Conservation (phyloP, 2,797 vertebrate species). For the Sciaenops ocellatus region DNA sequence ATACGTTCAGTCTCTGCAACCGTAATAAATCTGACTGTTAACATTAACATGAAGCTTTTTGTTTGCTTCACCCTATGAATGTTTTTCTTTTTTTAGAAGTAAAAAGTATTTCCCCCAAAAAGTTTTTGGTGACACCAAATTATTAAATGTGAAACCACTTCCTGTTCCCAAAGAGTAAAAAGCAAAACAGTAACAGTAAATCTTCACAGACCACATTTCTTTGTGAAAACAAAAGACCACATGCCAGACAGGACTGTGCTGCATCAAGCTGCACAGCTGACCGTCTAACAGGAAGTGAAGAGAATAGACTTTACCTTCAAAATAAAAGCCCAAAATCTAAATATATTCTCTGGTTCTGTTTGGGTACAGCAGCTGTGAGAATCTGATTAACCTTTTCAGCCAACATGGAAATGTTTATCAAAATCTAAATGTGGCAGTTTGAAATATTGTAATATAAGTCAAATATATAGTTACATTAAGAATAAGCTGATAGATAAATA, state of each 20-base stretch:
- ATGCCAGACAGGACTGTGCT: slow-evolving; percentile 8
- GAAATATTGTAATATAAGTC: background rate
- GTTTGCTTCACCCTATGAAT: background rate
- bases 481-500: too few species aligned
- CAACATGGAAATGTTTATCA: background rate
- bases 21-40: too few species aligned
- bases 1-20: too few species aligned
- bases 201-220: background rate
- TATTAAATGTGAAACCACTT: background rate
- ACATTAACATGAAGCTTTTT: background rate
- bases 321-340: slow-evolving; percentile 41
- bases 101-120: background rate
- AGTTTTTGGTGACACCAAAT: background rate
- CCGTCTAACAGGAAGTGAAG: background rate
- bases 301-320: background rate
- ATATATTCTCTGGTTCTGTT: background rate
- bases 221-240: slow-evolving; percentile 61
- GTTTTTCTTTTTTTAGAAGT: background rate
- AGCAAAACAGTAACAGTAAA: background rate
- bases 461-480: background rate
- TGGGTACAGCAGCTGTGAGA: background rate
- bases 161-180: background rate
- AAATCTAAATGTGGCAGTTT: background rate
- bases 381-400: background rate
- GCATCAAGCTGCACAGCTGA: background rate